phyloP scores from a whole-genome alignment of 2,888 invertebrate species.

The Aromia moschata region DNA sequence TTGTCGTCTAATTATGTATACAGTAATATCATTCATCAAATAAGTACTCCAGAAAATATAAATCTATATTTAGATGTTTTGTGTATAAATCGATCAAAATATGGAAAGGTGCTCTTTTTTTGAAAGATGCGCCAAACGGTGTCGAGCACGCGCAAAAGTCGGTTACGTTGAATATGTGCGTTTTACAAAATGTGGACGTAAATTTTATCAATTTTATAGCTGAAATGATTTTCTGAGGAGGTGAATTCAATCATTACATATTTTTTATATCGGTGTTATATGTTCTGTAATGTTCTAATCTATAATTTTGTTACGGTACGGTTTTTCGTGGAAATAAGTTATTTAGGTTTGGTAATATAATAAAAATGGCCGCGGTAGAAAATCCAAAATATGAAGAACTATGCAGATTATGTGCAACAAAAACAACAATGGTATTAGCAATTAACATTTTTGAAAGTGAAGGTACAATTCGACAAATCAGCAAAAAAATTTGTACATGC shows the following conservation, averaged over 20 bases:
- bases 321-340: conserved; percentile 2
- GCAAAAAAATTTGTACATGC: conserved; percentile 68
- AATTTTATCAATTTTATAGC: conserved; percentile 3
- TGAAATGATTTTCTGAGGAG: background rate
- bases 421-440: conserved; percentile 56
- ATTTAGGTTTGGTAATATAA: conserved; percentile 11
- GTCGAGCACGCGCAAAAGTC: background rate
- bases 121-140: background rate
- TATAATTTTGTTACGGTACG: background rate
- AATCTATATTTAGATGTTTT: no score
- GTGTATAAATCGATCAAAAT: no score
- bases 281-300: background rate
- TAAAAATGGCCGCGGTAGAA: conserved; percentile 30
- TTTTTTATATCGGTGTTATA: background rate
- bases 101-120: background rate
- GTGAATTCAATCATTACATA: background rate
- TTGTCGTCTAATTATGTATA: no score
- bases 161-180: conserved; percentile 5
- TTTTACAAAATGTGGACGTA: conserved; percentile 11
- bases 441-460: conserved; percentile 61
- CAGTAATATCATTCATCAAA: no score
- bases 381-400: conserved; percentile 55
- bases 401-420: conserved; percentile 61
- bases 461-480: conserved; percentile 65
- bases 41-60: no score